These are phyloP conservation scores for Catamblyrhynchus diadema DNA, from an alignment of 2,797 vertebrate genomes.

Conservation along the genomic window DNA sequence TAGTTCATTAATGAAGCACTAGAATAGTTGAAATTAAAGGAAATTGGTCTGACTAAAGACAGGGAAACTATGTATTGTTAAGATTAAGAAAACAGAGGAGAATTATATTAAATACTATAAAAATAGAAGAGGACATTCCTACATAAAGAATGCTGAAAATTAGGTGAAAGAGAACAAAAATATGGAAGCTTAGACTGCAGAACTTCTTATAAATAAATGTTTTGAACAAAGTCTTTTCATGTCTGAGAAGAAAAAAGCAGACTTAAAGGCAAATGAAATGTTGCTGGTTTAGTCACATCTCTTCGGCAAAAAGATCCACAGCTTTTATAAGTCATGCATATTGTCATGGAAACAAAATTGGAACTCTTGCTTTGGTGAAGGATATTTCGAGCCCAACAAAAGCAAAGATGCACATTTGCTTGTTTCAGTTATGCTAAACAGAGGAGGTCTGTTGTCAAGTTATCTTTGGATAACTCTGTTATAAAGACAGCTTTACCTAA, in stretches of 20 bases:
- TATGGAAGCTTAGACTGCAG: neutral
- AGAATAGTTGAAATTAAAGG: neutral
- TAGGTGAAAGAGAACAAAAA: neutral
- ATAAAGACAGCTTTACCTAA: neutral
- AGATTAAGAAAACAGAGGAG: neutral
- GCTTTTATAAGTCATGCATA: conserved; percentile 27
- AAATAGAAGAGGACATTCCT: neutral
- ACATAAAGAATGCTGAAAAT: neutral
- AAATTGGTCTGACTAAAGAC: neutral
- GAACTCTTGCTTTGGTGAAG: conserved; percentile 3
- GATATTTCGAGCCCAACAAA: neutral
- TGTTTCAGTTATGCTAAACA: neutral
- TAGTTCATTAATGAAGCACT: neutral
- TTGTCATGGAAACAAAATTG: conserved; percentile 58
- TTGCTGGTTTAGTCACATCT: neutral
- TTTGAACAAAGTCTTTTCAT: neutral
- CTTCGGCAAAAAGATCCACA: neutral
- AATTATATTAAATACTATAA: neutral
- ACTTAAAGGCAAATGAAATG: neutral
- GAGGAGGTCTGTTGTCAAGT: neutral
- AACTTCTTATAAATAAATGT: neutral
- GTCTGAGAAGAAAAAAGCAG: neutral
- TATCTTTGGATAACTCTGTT: neutral
- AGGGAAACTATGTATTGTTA: neutral
- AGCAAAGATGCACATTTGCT: conserved; percentile 5